Percentiles rank a stretch among this genome's conserved stretches.
These are phyloP conservation scores for Dicrurus megarhynchus DNA, from an alignment of 2,113 vertebrate genomes.

Conservation along the genomic window DNA sequence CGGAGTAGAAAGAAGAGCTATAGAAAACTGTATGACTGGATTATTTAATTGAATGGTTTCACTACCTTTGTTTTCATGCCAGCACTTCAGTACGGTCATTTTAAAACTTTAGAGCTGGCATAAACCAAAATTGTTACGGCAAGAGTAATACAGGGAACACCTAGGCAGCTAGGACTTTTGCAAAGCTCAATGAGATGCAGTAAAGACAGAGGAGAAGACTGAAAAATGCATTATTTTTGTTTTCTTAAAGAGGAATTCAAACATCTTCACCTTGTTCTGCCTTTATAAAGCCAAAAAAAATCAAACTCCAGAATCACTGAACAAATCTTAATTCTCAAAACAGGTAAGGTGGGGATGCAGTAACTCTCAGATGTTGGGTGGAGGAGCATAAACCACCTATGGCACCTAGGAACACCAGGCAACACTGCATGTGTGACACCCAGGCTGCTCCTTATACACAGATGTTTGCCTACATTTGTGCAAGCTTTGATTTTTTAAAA, in stretches of 20 bases:
- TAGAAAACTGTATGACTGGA: neutral
- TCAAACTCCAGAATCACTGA: fast-evolving
- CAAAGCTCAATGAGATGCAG: neutral
- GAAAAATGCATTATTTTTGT: neutral
- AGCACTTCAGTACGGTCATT: neutral
- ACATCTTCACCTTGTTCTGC: neutral
- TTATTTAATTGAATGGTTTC: neutral
- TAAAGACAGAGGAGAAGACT: fast-evolving
- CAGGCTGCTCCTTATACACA: fast-evolving
- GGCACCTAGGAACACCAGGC: neutral
- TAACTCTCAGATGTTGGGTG: neutral
- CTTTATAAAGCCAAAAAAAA: neutral
- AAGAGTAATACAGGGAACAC: neutral
- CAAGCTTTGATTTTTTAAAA: neutral
- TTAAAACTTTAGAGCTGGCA: neutral
- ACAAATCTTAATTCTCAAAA: neutral
- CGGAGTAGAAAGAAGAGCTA: neutral
- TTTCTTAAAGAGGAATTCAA: neutral
- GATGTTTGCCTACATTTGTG: neutral
- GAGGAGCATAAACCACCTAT: neutral
- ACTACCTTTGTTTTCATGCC: neutral
- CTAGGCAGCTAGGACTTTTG: neutral
- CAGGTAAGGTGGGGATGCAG: fast-evolving
- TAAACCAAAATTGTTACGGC: neutral
- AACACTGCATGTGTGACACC: neutral